Evolutionary conservation across 2,113 vertebrate species (phyloP).

Genomic region (Gnathonemus longibarbis): DNA sequence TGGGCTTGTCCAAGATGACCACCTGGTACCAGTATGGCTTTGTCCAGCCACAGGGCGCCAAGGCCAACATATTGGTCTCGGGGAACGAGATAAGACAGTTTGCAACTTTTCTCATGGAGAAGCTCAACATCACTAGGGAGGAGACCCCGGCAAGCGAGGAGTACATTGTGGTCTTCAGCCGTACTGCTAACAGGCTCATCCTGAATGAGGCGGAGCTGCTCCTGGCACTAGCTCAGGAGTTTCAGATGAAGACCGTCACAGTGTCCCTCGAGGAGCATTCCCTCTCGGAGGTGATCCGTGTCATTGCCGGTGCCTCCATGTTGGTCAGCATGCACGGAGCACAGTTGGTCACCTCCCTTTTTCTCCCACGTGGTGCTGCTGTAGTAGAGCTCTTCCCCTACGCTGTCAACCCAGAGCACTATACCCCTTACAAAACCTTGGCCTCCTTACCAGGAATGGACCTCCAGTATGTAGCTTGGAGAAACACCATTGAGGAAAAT

Average conservation of each 20-base stretch:
- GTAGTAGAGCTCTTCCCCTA: constrained; percentile 93
- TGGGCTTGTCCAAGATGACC: constrained; percentile 90
- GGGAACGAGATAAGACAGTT: constrained; percentile 91
- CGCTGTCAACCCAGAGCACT: constrained; percentile 90
- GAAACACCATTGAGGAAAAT: constrained; percentile 73
- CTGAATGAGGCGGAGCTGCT: constrained; percentile 91
- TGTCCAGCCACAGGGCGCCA: constrained; percentile 92
- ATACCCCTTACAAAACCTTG: constrained; percentile 90
- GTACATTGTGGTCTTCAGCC: constrained; percentile 88
- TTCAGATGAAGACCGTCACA: constrained; percentile 86
- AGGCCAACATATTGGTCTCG: constrained; percentile 90
- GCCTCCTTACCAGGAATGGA: constrained; percentile 88
- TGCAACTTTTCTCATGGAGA: constrained; percentile 67
- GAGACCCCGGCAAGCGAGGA: constrained; percentile 56
- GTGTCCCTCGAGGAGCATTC: constrained; percentile 88
- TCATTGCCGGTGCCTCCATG: constrained; percentile 80
- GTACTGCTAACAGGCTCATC: constrained; percentile 82
- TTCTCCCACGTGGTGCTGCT: constrained; percentile 79
- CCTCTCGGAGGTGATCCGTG: constrained; percentile 71
- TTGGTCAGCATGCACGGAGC: constrained; percentile 95
- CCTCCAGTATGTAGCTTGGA: constrained; percentile 88
- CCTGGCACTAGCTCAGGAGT: constrained; percentile 84
- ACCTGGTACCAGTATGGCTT: constrained; percentile 99
- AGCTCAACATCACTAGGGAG: constrained; percentile 70
- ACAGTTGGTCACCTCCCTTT: constrained; percentile 83